Evolutionary conservation across 2,888 invertebrate species (phyloP), one percentile per base, ranked within the genome.

Genomic region (Harmothoe impar): DNA sequence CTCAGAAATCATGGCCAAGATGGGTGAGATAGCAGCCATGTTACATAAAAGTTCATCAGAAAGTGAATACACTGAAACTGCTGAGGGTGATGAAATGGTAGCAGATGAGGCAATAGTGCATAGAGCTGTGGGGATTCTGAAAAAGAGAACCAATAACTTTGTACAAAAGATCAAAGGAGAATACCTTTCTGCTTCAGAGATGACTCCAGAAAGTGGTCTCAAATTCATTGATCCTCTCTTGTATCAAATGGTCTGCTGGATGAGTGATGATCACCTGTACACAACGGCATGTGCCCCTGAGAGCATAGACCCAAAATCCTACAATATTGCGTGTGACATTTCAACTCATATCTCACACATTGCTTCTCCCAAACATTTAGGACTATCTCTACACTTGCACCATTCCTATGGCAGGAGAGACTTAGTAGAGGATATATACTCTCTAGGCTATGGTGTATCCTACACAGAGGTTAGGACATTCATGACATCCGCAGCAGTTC

Each of bases 401-500:
- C 89, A 89, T 35, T 29, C 51, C 17, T 89, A 33, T 56, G 68
- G 68, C 31, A 62, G 62, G 23, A 56, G 89, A 31, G 54, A 89
- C 15, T 33, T 89, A 31, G 35, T 68, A 23, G 89, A 89, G 31
- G 62, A 89, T n/a, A 25, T 89, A 20, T 23, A 89, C 62, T 20
- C 56, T 25, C 89, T 56, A 29, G 89, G 89, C 15, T 89, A 89
- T 62, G 35, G 89, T 89, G 31, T 56, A n/a, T n/a, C n/a, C n/a
- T n/a, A n/a, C n/a, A 35, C 25, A 20, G 89, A 89, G 33, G 33
- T 89, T 15, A 56, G 88, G 35, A 17, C n/a, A 33, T 89, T 89
- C 33, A 15, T 62, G 33, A 56, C 62, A 25, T 89, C 89, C 23
- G 56, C 56, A 29, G 89, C 89, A 33, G 62, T 23, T 23, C 68